Evolutionary conservation across 53 echinoderm and acorn worm species (phyloP), one percentile per base, ranked within the genome.

Genomic region (Echinometra lucunter): DNA sequence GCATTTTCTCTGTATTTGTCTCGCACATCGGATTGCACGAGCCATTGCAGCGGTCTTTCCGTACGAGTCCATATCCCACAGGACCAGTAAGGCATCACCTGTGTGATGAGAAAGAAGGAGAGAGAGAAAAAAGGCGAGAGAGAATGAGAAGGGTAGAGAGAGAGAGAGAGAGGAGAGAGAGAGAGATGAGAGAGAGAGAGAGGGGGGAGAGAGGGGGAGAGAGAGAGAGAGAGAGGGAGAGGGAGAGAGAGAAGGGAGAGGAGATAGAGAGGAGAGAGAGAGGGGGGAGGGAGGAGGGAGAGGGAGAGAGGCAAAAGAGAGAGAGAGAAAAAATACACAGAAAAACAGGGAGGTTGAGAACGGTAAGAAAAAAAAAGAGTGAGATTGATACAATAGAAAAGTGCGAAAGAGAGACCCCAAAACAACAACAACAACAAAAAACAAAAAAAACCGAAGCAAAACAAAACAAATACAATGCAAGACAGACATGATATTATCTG

Each of bases 81-180:
- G 28, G 53, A 97, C 96, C 82, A 98, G 93, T 88, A 98, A 91
- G 60, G 98, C 98, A 96, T 97, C 98, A 67, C 98, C 97, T 98
- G 49, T 25, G 49, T 27, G 49, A 49, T 28, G 85, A 49, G 27
- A 28, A 18, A 85, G 1, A 49, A 11, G n/a, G 85, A 28, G 85
- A 75, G 45, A 45, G 80, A 21, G 80, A 17, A 6, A 21, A 44
- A 18, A 25, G 16, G 81, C 19, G 80, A 19, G 21, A 23, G 4
- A 42, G 23, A 45, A 7, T n/a, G 49, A 27, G 37, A 11, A 11
- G n/a, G 27, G 2, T 47, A 25, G 6, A 83, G 7, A 28, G 9
- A 38, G 25, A 66, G 17, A 75, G 78, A 37, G 44, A 45, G 10
- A 60, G 17, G n/a, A n/a, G n/a, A n/a, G n/a, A n/a, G n/a, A n/a